Evolutionary conservation across 2,797 vertebrate genomes (phyloP).

Genomic region (Heliangelus exortis): DNA sequence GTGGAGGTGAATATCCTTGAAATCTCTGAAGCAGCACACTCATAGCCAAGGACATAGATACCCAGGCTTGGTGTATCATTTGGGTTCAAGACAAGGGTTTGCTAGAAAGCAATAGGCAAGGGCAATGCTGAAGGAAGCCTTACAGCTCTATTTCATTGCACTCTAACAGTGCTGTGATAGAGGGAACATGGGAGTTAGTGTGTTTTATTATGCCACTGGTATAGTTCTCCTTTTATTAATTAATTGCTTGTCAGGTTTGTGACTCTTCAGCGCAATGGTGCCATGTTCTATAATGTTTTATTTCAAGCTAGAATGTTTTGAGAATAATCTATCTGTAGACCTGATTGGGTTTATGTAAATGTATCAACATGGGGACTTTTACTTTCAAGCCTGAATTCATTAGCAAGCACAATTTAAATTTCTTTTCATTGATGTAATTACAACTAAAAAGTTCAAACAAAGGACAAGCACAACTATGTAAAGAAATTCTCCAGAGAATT

Average conservation of each 20-base stretch:
- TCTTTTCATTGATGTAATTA: constrained; percentile 42
- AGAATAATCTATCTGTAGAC: background rate
- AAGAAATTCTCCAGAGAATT: background rate
- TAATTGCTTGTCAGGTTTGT: constrained; percentile 8
- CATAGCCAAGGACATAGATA: background rate
- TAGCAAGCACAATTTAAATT: constrained; percentile 3
- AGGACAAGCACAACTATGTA: constrained; percentile 35
- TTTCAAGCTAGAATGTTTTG: background rate
- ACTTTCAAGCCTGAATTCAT: constrained; percentile 33
- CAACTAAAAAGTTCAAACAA: constrained; percentile 48
- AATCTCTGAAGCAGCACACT: background rate
- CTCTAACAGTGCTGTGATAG: background rate
- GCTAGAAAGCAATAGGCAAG: background rate
- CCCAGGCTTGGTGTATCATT: background rate
- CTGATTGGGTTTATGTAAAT: background rate
- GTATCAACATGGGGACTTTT: background rate
- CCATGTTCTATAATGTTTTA: constrained; percentile 2
- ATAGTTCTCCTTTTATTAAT: constrained; percentile 12
- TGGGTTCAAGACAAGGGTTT: background rate
- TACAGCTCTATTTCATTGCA: background rate
- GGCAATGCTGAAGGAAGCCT: background rate
- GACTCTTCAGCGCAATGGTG: background rate
- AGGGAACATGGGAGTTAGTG: background rate
- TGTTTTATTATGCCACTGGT: background rate
- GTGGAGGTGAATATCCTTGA: constrained; percentile 18